Evolutionary conservation across 2,113 vertebrate genomes (phyloP), one percentile per base, ranked within the genome.

Genomic region (Ifrita kowaldi): DNA sequence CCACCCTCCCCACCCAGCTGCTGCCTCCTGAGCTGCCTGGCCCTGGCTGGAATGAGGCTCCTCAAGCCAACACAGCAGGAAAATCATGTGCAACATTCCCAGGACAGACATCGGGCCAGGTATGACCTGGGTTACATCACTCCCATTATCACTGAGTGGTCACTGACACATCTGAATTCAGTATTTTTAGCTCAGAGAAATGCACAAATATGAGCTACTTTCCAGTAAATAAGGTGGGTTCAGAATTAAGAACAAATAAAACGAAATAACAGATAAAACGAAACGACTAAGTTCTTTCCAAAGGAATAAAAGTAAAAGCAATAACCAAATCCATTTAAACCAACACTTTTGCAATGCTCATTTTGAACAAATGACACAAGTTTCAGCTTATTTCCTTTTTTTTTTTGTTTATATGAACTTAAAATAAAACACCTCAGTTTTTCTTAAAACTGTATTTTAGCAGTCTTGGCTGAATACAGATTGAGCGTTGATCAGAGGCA

Each of bases 71-170:
- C 16, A 1, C 10, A 11, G 47, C 39, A 33, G n/a, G 32, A 4
- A 22, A 16, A 52, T 5, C 59, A 11, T 1, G 7, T 3, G 7
- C 71, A 64, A 26, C 70, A 5, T 20, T 41, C 52, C 77, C 53
- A 33, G 1, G 5, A 27, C 7, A 6, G 33, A 14, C 0, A 0
- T 4, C 7, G 32, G 50, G 44, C 8, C 77, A 24, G 20, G 19
- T 6, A 9, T 1, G 5, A 33, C 1, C 77, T 10, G 16, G 1
- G 37, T 13, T 3, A 9, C 2, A 20, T 3, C 2, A 0, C 62
- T 71, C 8, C 33, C 41, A 1, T 13, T 7, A 59, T 13, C 37
- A 4, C 41, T 2, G 5, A n/a, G 39, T 0, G 11, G 27, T 4
- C 33, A 1, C 28, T 27, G 24, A 10, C 41, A 46, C 16, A 10